phyloP scores from a whole-genome alignment of 1,140 invertebrate species.

The Dinoponera quadriceps region DNA sequence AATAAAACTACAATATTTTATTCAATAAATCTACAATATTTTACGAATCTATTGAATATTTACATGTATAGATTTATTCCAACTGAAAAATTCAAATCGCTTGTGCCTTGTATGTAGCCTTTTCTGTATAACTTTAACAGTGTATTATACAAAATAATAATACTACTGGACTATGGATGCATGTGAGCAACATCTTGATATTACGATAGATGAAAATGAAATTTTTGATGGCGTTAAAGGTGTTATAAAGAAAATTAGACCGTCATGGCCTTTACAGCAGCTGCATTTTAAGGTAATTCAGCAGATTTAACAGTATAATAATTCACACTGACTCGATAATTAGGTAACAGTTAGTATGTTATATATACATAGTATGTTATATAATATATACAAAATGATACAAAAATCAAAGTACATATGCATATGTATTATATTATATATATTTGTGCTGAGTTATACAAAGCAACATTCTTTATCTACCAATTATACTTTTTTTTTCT shows the following conservation, averaged over 20 bases:
- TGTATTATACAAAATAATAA: slow-evolving; percentile 5
- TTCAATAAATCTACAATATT: neutral
- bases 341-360: no score
- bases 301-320: neutral
- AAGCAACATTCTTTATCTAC: no score
- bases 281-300: slow-evolving; percentile 86
- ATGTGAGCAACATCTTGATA: slow-evolving; percentile 78
- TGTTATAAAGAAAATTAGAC: slow-evolving; percentile 86
- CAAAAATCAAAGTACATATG: neutral
- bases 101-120: neutral
- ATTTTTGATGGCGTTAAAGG: slow-evolving; percentile 85
- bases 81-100: neutral
- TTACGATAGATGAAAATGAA: slow-evolving; percentile 86
- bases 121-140: neutral
- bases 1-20: neutral
- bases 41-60: neutral
- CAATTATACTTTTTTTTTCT: no score
- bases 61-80: neutral
- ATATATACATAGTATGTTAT: no score
- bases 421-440: slow-evolving; percentile 11
- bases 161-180: slow-evolving; percentile 55
- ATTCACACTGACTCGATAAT: slow-evolving; percentile 1
- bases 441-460: slow-evolving; percentile 10
- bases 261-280: slow-evolving; percentile 85
- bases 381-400: neutral